Conservation (phyloP, 2,797 vertebrate species). For the Sebastes vulpes region DNA sequence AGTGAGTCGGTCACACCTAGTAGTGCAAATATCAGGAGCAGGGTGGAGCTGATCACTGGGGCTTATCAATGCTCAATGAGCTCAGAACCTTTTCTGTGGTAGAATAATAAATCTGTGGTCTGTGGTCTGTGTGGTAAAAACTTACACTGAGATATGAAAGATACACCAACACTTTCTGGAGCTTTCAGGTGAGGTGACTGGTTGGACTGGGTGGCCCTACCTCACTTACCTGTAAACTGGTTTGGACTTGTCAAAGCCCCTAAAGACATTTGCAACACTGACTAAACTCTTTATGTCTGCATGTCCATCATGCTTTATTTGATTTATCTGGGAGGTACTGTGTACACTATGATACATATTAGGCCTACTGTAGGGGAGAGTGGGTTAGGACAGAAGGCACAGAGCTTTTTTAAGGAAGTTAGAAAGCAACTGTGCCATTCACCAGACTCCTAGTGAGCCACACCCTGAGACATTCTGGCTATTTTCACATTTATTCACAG, state of each 20-base stretch:
- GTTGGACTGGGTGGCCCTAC: constrained; percentile 1
- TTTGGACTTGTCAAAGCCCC: constrained; percentile 30
- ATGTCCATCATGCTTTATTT: not conserved
- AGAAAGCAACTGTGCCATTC: too few species aligned
- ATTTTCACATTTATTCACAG: too few species aligned
- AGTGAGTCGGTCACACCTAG: constrained; percentile 58
- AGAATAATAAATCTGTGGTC: not conserved
- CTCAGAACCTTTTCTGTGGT: not conserved
- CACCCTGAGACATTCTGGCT: too few species aligned
- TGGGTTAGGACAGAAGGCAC: not conserved
- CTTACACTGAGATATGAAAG: not conserved
- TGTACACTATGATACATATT: not conserved
- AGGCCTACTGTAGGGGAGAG: not conserved
- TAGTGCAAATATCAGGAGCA: constrained; percentile 22
- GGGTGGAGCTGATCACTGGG: constrained; percentile 27
- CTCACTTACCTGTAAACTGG: constrained; percentile 28
- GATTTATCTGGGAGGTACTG: not conserved
- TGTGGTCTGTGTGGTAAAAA: not conserved
- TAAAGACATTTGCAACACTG: not conserved
- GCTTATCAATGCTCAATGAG: constrained; percentile 4
- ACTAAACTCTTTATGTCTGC: not conserved
- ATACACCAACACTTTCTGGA: not conserved
- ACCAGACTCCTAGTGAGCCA: too few species aligned
- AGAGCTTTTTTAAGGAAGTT: not conserved
- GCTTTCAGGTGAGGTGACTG: not conserved